These are phyloP conservation scores for Pterobdella sp. DNA, from an alignment of 2,888 invertebrate species.

Conservation along the genomic window DNA sequence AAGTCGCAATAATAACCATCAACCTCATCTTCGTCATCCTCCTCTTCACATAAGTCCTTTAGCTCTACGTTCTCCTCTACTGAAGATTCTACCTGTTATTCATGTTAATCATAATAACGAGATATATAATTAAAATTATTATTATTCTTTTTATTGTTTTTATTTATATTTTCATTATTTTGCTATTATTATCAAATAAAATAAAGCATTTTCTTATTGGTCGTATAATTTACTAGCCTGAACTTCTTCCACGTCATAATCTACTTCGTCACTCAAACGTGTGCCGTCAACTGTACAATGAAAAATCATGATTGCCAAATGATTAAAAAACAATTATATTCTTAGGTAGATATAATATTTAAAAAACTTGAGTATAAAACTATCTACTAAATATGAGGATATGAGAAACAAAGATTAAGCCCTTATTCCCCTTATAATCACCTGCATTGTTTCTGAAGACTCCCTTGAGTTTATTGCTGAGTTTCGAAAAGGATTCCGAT, in stretches of 20 bases:
- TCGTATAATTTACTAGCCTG: too few species aligned
- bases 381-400: background rate
- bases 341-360: too few species aligned
- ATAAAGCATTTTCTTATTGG: background rate
- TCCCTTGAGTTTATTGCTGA: conserved; percentile 60
- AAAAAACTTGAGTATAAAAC: background rate
- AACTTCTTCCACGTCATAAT: conserved; percentile 28
- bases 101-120: background rate
- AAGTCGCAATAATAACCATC: conserved; percentile 56
- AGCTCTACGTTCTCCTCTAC: too few species aligned
- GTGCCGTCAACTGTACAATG: conserved; percentile 32
- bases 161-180: background rate
- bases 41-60: background rate
- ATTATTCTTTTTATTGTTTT: background rate
- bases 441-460: conserved; percentile 53
- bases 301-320: background rate
- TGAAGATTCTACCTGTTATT: background rate
- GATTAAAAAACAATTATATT: too few species aligned
- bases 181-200: background rate
- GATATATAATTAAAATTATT: background rate
- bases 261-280: conserved; percentile 30
- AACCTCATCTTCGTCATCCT: background rate
- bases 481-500: conserved; percentile 47
- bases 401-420: background rate
- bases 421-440: conserved; percentile 28